Percentiles rank a stretch among this genome's conserved stretches.
Conservation (phyloP, 2,888 invertebrate genomes). For the Trypoxylon attenuatum region DNA sequence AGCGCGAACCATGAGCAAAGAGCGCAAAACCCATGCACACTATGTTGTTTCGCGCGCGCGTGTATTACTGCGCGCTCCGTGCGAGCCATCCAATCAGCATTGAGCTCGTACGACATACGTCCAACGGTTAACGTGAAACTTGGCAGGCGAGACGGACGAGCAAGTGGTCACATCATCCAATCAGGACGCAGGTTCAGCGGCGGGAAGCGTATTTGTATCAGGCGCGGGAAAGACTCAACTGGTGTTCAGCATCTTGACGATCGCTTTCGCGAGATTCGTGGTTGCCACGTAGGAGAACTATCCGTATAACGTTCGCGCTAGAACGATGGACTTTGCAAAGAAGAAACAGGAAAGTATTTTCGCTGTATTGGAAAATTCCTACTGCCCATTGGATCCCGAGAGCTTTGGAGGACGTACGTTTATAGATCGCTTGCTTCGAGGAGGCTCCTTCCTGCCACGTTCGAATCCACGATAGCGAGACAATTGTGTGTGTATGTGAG, state of each 20-base stretch:
- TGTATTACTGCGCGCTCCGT: constrained; percentile 6
- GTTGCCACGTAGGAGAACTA: constrained; percentile 44
- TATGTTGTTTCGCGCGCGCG: constrained; percentile 30
- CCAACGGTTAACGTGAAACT: constrained; percentile 45
- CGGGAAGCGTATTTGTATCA: constrained; percentile 12
- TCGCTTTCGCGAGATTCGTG: constrained; percentile 55
- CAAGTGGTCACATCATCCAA: constrained; percentile 63
- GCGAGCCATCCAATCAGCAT: constrained; percentile 35
- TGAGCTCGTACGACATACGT: constrained; percentile 1
- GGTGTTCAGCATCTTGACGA: constrained; percentile 40
- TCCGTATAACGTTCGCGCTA: constrained; percentile 3
- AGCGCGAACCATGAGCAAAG: constrained; percentile 14
- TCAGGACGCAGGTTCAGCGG: constrained; percentile 46
- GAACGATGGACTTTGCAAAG: neutral
- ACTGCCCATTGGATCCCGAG: neutral
- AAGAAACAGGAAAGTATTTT: too few species aligned
- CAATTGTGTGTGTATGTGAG: too few species aligned
- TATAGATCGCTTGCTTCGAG: too few species aligned
- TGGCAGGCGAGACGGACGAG: constrained; percentile 65
- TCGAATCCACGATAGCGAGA: too few species aligned
- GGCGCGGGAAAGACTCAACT: constrained; percentile 33
- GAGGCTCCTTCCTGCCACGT: too few species aligned
- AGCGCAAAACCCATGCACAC: constrained; percentile 9
- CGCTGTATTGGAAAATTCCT: neutral
- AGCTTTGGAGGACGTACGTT: too few species aligned